A percentile compares a stretch with the other conserved stretches of the same genome.
Conservation (phyloP, 2,797 vertebrate genomes). For the Microcaecilia unicolor region DNA sequence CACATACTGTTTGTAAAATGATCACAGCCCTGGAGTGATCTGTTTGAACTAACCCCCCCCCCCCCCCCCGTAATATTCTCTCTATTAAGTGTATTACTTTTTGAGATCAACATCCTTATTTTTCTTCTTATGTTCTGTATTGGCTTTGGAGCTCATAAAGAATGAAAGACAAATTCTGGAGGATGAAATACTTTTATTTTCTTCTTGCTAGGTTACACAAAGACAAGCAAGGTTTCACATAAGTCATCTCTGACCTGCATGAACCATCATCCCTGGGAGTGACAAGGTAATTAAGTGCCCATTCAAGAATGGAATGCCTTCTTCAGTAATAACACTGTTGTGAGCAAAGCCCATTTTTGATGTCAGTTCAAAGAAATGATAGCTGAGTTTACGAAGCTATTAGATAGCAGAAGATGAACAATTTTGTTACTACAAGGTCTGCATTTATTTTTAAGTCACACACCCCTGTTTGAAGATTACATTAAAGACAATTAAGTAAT, state of each 20-base stretch:
- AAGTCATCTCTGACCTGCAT: neutral
- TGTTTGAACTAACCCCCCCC: too few species aligned
- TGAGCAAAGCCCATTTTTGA: neutral
- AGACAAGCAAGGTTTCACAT: neutral
- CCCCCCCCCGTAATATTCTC: too few species aligned
- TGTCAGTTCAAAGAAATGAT: neutral
- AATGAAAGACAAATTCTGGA: neutral
- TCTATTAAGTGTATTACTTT: neutral
- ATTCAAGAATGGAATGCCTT: neutral
- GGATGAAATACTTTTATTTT: neutral
- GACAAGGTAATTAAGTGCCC: neutral
- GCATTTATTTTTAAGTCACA: slow-evolving; percentile 3
- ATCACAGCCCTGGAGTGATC: neutral
- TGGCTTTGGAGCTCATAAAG: neutral
- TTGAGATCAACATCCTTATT: too few species aligned
- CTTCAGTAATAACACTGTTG: neutral
- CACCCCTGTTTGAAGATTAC: neutral
- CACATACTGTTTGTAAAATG: neutral
- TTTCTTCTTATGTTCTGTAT: neutral
- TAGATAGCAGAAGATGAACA: too few species aligned
- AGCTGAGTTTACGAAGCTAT: slow-evolving; percentile 5
- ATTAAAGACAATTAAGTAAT: too few species aligned
- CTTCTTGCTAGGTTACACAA: neutral
- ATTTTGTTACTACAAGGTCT: slow-evolving; percentile 1
- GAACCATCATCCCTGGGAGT: neutral